Base-by-base conservation (phyloP, 2,797 vertebrate genomes). In the Melopsittacus undulatus region DNA sequence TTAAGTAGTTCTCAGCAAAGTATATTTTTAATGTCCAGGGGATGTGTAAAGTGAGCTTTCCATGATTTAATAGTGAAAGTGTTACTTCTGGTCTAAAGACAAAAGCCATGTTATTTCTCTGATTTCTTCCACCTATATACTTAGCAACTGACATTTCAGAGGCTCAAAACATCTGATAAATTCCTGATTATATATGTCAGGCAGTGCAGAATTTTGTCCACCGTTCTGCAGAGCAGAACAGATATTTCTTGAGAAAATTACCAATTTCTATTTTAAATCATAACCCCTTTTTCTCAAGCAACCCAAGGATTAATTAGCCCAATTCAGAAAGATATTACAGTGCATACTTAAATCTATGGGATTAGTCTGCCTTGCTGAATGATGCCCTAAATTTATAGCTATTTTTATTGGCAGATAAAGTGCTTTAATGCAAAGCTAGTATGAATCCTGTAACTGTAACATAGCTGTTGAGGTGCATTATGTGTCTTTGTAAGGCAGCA, bases 21-120 rank as follows among this genome's bases (percentile, higher is more conserved):
- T 62, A 40, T 61, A 54, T 77, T 93, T 96, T 92, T 94, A 93
- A 95, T n/a, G 45, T 94, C 80, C 82, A 88, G 67, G 36, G 91
- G 56, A 84, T 64, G 45, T 76, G 43, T 62, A 83, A 94, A 96
- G 26, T 83, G 43, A 94, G 34, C 16, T 91, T 12, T 90, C 20
- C 5, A 2, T 86, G 59, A 94, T 90, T 90, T 92, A 85, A 91
- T 61, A 87, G 19, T 52, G 20, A 34, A 87, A 64, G 11, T 64
- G 32, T 45, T 70, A 30, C 56, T 49, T 22, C 15, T 90, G 10
- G 2, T 81, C 64, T 38, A 64, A 76, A 96, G 83, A 40, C 57
- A 90, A 87, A 89, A 93, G 29, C 17, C 77, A 21, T 67, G 69
- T 59, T 78, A 84, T 90, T 62, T 40, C 4, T 61, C 51, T 82